Evolutionary conservation across 2,797 vertebrate species (phyloP).

Genomic region (Halcyon chelicuti): DNA sequence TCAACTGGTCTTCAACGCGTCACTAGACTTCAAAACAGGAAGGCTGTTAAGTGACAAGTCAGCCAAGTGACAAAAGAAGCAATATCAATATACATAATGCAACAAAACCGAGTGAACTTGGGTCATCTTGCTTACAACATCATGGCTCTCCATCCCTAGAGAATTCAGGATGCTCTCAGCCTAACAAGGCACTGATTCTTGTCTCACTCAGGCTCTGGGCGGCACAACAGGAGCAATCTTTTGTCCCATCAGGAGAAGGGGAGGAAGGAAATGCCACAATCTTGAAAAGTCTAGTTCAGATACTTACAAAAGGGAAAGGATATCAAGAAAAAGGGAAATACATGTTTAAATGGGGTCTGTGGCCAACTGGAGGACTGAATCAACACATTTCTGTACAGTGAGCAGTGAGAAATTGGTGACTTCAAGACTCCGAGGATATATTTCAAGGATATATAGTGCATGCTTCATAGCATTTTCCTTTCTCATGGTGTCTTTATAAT

Average conservation of each 20-base stretch:
- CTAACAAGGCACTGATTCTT: constrained; percentile 6
- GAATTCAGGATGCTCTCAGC: neutral
- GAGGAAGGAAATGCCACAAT: neutral
- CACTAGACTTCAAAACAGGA: neutral
- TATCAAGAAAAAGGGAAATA: constrained; percentile 12
- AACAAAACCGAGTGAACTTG: constrained; percentile 13
- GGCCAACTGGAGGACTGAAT: neutral
- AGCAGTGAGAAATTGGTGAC: neutral
- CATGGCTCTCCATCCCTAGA: neutral
- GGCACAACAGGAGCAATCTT: neutral
- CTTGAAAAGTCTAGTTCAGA: neutral
- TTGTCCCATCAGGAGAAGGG: neutral
- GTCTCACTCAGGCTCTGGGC: neutral
- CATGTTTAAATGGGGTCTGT: neutral
- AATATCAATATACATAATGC: neutral
- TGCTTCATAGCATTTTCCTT: constrained; percentile 1
- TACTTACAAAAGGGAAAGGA: neutral
- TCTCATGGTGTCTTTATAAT: neutral
- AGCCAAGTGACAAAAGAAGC: constrained; percentile 27
- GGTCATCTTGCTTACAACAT: constrained; percentile 4
- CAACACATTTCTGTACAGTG: neutral
- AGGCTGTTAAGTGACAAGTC: neutral
- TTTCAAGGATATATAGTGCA: constrained; percentile 23
- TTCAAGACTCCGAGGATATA: constrained; percentile 3
- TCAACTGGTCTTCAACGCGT: neutral